phyloP scores from a whole-genome alignment of 2,888 invertebrate genomes.

The Eupsilia transversa region DNA sequence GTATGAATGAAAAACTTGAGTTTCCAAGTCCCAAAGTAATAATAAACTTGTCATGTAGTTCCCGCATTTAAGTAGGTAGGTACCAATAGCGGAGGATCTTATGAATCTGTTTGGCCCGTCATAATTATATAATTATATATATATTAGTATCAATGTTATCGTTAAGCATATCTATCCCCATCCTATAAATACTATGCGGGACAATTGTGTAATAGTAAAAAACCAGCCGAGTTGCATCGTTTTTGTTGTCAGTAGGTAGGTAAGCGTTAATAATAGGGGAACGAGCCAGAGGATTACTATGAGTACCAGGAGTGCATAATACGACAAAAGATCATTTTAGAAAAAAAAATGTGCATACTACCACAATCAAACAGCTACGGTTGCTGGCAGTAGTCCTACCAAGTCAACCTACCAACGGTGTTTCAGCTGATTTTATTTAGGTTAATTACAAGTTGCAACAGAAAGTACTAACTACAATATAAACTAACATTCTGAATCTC shows the following conservation, averaged over 20 bases:
- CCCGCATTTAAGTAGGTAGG: too few relatives aligned
- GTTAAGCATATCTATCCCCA: not conserved
- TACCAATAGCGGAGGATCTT: not conserved
- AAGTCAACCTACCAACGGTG: not conserved
- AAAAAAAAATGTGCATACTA: not conserved
- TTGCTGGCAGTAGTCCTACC: too few relatives aligned
- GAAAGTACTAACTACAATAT: not conserved
- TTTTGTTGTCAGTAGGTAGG: conserved; percentile 4
- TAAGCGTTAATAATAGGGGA: conserved; percentile 19
- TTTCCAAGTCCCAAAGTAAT: not conserved
- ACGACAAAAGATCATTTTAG: not conserved
- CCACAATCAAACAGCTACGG: too few relatives aligned
- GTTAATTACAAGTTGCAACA: not conserved
- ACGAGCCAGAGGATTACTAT: not conserved
- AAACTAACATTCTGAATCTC: not conserved
- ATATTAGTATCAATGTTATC: not conserved
- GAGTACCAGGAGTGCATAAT: not conserved
- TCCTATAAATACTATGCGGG: conserved; percentile 27
- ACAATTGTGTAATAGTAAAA: conserved; percentile 24
- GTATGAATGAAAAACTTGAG: not conserved
- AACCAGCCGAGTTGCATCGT: not conserved
- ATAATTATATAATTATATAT: too few relatives aligned
- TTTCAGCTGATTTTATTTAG: not conserved
- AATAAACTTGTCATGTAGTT: not conserved
- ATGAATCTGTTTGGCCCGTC: not conserved